These are phyloP conservation scores for Cromileptes altivelis DNA, from an alignment of 2,113 vertebrate species.

Conservation along the genomic window DNA sequence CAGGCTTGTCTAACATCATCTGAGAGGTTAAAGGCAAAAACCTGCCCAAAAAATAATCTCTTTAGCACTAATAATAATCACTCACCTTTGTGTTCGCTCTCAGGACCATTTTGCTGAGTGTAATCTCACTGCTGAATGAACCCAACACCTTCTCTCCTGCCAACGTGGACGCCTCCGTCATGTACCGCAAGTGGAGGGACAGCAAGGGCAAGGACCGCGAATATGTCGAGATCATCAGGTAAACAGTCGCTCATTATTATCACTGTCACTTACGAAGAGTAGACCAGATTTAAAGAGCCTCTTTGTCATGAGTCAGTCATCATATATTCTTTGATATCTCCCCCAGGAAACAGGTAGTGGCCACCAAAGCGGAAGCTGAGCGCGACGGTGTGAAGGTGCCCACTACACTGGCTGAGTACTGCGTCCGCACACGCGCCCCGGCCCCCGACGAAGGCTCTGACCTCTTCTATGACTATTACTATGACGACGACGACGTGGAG, in stretches of 20 bases:
- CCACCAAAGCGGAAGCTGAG: constrained; percentile 94
- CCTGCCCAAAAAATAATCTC: no score
- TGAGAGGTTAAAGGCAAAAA: no score
- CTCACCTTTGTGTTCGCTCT: constrained; percentile 39
- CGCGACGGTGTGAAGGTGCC: constrained; percentile 96
- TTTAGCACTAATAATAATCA: neutral
- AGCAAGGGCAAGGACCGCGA: constrained; percentile 87
- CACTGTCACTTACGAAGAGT: neutral
- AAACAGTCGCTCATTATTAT: neutral
- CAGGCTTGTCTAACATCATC: no score
- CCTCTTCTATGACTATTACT: constrained; percentile 97
- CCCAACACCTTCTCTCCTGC: constrained; percentile 87
- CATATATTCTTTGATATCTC: neutral
- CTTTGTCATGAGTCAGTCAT: neutral
- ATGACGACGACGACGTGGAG: constrained; percentile 91
- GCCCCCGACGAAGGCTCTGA: constrained; percentile 92
- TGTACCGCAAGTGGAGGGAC: constrained; percentile 88
- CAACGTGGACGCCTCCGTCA: constrained; percentile 86
- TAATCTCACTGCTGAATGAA: constrained; percentile 86
- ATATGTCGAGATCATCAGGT: constrained; percentile 87
- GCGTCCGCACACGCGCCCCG: constrained; percentile 92
- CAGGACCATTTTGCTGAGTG: constrained; percentile 87
- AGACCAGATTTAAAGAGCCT: neutral
- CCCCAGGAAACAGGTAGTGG: constrained; percentile 93
- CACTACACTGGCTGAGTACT: constrained; percentile 96